These are phyloP conservation scores for Sphaerophoria rueppellii DNA, from an alignment of 2,888 invertebrate genomes.

Conservation along the genomic window DNA sequence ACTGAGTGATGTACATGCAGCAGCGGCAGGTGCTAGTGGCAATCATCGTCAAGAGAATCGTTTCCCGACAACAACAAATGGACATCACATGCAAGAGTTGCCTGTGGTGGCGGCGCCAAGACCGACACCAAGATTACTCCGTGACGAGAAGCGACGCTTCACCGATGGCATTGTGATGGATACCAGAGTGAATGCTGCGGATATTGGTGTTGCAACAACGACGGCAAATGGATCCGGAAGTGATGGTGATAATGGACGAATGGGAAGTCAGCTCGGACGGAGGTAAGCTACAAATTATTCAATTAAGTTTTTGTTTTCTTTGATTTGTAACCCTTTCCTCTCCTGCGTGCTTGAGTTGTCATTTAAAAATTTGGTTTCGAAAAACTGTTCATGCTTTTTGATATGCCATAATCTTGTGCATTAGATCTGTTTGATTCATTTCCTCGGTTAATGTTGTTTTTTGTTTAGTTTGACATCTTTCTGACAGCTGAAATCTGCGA, in stretches of 20 bases:
- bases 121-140: slow-evolving; percentile 69
- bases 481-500: too few relatives aligned
- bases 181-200: slow-evolving; percentile 49
- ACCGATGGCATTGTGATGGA: slow-evolving; percentile 74
- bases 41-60: slow-evolving; percentile 68
- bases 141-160: slow-evolving; percentile 75
- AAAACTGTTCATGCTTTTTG: slow-evolving; percentile 12
- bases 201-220: slow-evolving; percentile 45
- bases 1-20: slow-evolving; percentile 55
- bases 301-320: not conserved
- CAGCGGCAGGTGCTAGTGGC: slow-evolving; percentile 42
- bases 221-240: slow-evolving; percentile 57
- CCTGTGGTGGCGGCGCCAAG: slow-evolving; percentile 51
- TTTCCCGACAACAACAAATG: slow-evolving; percentile 60
- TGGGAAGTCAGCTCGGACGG: slow-evolving; percentile 66
- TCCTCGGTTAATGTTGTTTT: too few relatives aligned
- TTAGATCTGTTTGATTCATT: not conserved
- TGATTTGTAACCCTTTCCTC: slow-evolving; percentile 9
- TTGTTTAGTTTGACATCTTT: too few relatives aligned
- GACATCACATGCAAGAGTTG: slow-evolving; percentile 63
- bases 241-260: slow-evolving; percentile 69
- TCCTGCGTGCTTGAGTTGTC: slow-evolving; percentile 37
- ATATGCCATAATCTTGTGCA: not conserved
- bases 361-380: slow-evolving; percentile 1
- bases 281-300: slow-evolving; percentile 52